Percentiles rank a stretch among this genome's conserved stretches.
phyloP scores from a whole-genome alignment of 2,797 vertebrate genomes.

The Lacerta agilis region DNA sequence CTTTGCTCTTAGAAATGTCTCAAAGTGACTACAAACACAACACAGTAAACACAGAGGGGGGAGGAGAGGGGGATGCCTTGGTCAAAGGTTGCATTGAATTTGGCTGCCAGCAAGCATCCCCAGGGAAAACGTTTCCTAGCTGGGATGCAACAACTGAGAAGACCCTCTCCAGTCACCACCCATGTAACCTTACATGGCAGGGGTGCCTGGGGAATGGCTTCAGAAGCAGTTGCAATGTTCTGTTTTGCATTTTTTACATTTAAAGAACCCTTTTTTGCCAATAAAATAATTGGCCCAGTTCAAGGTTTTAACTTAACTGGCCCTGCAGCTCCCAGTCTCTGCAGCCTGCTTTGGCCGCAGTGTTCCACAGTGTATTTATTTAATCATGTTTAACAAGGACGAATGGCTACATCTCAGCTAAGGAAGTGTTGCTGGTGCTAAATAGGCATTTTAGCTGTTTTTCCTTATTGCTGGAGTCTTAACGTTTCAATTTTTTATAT shows the following conservation, averaged over 20 bases:
- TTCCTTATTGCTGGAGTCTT: not conserved
- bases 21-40: too few relatives aligned
- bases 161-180: not conserved
- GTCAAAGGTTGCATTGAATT: too few relatives aligned
- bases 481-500: not conserved
- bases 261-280: not conserved
- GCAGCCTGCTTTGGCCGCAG: not conserved
- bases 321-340: not conserved
- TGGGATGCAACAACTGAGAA: not conserved
- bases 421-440: not conserved
- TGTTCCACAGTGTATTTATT: not conserved
- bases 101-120: not conserved
- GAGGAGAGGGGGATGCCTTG: not conserved
- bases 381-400: accelerated
- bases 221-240: not conserved
- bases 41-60: not conserved
- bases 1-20: too few relatives aligned
- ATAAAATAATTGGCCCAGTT: not conserved
- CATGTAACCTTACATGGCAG: not conserved
- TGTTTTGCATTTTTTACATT: not conserved
- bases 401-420: not conserved
- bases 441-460: not conserved
- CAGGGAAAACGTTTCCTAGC: not conserved
- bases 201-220: not conserved
- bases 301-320: too few relatives aligned